phyloP scores from a whole-genome alignment of 2,797 vertebrate species.

The Limnodromus scolopaceus region DNA sequence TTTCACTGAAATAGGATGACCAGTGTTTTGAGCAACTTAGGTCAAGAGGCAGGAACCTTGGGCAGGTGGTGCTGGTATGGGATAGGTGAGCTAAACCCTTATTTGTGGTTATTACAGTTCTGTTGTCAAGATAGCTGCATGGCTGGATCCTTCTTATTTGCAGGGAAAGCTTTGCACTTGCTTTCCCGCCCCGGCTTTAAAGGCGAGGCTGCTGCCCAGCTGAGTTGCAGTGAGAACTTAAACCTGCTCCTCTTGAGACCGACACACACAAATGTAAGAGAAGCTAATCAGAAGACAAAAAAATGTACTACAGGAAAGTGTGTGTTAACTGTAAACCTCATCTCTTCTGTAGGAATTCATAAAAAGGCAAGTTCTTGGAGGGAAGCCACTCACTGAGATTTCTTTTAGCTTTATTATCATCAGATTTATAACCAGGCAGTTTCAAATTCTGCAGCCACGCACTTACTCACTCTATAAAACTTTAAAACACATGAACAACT shows the following conservation, averaged over 20 bases:
- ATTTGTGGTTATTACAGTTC: background rate
- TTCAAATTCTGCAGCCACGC: slow-evolving; percentile 47
- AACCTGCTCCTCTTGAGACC: background rate
- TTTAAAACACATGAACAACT: slow-evolving; percentile 55
- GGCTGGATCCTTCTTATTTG: background rate
- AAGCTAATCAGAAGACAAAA: background rate
- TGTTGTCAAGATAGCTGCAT: background rate
- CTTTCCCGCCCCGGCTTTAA: background rate
- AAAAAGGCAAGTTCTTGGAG: background rate
- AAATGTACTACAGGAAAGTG: background rate
- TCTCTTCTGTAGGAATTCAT: slow-evolving; percentile 11
- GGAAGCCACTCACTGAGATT: slow-evolving; percentile 20
- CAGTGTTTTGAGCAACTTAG: background rate
- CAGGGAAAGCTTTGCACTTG: background rate
- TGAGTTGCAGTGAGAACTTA: background rate
- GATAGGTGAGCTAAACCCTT: background rate
- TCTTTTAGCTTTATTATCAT: slow-evolving; percentile 42
- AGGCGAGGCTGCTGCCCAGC: background rate
- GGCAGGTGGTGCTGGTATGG: background rate
- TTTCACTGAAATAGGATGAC: background rate
- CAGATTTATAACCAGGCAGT: slow-evolving; percentile 53
- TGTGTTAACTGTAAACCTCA: background rate
- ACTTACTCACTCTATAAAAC: slow-evolving; percentile 15
- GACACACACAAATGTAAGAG: fast-evolving
- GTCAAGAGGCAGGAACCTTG: background rate